Base-by-base conservation (phyloP, 2,888 invertebrate species). In the Lamproptera curius region DNA sequence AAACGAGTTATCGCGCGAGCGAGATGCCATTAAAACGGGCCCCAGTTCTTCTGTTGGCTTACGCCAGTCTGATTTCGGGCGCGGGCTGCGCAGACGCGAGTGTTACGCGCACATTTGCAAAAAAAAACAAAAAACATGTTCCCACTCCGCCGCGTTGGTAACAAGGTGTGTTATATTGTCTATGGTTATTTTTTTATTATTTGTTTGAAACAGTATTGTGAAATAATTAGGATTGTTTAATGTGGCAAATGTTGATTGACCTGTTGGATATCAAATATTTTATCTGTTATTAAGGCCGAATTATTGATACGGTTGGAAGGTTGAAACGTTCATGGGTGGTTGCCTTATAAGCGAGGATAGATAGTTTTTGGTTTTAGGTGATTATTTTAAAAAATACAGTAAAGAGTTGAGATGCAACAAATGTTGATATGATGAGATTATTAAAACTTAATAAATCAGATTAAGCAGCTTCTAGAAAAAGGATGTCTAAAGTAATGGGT, bases 61-160 rank as follows among this genome's bases (percentile, higher is more conserved):
- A 70, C 34, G 63, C 69, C 77, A 76, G 79, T 79, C 64, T 64
- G 60, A 66, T 66, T 69, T 70, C 61, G 65, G 70, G 60, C 61
- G 62, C 61, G 65, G 57, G 58, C 60, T 61, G 63, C 70, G 69
- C 68, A 62, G 52, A 62, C 71, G 72, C 70, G 62, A 61, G 60
- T 55, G 53, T 62, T 56, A 55, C 57, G 54, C 54, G 42, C 42
- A 33, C 23, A 55, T 59, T 59, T 57, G 59, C 63, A 67, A 73
- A 73, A 63, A 65, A 59, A 57, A 55, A 61, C 65, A 65, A 69
- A 63, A 52, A 61, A 60, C 46, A 87, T 87, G 88, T 72, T 79
- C 62, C 82, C 86, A 58, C 63, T 87, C 55, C 82, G 87, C 53
- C 86, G 86, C 55, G 67, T 80, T 68, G 76, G 81, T 71, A 81